Base-by-base conservation (phyloP, 2,113 vertebrate species). In the Ariopsis seemanni region DNA sequence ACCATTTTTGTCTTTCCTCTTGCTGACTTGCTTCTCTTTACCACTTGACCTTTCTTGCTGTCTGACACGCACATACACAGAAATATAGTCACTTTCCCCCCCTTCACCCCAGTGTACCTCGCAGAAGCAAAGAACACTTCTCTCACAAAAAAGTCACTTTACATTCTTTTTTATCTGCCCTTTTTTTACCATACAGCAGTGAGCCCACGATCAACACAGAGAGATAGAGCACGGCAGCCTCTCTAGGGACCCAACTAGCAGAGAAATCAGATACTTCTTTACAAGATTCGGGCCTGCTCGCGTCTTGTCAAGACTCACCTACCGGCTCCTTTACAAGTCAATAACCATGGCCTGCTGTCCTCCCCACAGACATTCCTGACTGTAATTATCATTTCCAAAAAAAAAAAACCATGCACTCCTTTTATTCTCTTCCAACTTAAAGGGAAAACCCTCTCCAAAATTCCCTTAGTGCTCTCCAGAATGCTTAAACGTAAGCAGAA, bases 241-340 rank as follows among this genome's bases (percentile, higher is more conserved):
- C 97, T 97, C 96, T 85, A 86, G 97, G 96, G 97, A 97, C 93
- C 95, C 95, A 96, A 95, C 96, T 96, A 97, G 96, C 96, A 94
- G 95, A 95, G 95, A 97, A 97, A 97, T 97, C 95, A 91, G 92
- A 94, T 94, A 88, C 90, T 91, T 91, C 92, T 94, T 94, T 95
- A 94, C 92, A 94, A 93, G 92, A 93, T 83, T 93, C 88, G 89
- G 92, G 93, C 92, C 87, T 89, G 91, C 93, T 94, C 89, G 88
- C 92, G 93, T 95, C 93, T 94, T 94, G 93, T 94, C 96, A 95
- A 95, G 93, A 92, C 91, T 94, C 92, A 94, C 94, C 93, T 95
- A 93, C 88, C 87, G 50, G 90, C 92, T 92, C 90, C 95, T 96
- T 96, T 94, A 93, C 90, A 90, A 92, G 86, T 93, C 94, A 96